Conservation (phyloP, 2,113 vertebrate species). For the Labrus mixtus region DNA sequence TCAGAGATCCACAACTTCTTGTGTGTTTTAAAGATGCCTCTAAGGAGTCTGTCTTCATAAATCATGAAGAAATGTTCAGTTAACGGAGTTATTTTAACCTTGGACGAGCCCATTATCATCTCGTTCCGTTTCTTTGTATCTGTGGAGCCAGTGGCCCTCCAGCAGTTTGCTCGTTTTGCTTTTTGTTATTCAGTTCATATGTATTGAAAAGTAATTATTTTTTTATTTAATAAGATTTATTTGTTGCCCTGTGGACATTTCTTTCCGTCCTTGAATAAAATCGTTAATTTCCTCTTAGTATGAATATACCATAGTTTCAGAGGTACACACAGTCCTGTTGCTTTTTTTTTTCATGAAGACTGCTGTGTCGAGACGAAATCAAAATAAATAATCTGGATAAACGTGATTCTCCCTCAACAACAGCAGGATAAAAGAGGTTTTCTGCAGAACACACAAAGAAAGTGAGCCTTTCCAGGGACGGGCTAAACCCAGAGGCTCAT, state of each 20-base stretch:
- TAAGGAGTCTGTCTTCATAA: too few relatives aligned
- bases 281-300: neutral
- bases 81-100: neutral
- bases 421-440: neutral
- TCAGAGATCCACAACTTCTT: too few relatives aligned
- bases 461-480: neutral
- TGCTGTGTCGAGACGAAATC: neutral
- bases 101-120: neutral
- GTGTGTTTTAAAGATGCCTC: too few relatives aligned
- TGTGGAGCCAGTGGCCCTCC: too few relatives aligned
- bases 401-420: neutral
- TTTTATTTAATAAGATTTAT: neutral
- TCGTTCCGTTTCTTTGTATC: neutral
- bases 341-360: neutral
- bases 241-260: neutral
- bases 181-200: neutral
- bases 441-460: slow-evolving; percentile 10
- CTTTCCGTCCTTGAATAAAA: neutral
- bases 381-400: neutral
- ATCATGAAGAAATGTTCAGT: too few relatives aligned
- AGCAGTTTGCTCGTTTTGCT: neutral
- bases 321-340: neutral
- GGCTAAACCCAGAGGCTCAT: neutral
- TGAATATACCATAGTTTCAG: neutral
- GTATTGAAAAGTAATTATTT: neutral